Base-by-base conservation (phyloP, 2,888 invertebrate species). In the Selenia dentaria region DNA sequence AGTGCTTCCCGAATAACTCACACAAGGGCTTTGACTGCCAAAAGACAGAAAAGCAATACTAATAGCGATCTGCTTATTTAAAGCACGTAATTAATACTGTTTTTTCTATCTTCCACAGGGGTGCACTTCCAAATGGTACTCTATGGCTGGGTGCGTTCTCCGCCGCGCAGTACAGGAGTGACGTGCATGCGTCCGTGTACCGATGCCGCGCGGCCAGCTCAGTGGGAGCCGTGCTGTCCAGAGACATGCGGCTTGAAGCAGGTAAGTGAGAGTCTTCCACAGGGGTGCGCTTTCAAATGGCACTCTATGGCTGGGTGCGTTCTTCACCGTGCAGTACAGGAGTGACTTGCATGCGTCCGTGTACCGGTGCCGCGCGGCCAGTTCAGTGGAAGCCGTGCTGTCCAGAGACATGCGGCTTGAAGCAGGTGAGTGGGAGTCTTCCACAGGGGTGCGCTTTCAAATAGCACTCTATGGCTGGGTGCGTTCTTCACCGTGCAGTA, bases 381-480 rank as follows among this genome's bases (percentile, higher is more conserved):
- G 95, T 83, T 82, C 93, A 14, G 94, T 94, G 36, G 97, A 97
- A 42, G 93, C 94, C 13, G 94, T 96, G 54, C 91, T 96, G 59
- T 96, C 96, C 62, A 90, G 96, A 13, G 95, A 95, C 79, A 95
- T 97, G 84, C 92, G 94, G 49, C 94, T 97, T 24, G 93, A 95
- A 67, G 96, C 96, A 71, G 96, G 97, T 97, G 75, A 74, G 82
- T 45, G 22, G 2, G n/a, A n/a, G n/a, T n/a, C 22, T 22, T 22
- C 8, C 2, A 22, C 22, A 95, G 95, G 73, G 93, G 94, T 81
- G 93, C 95, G 24, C 90, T 96, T 54, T 93, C 95, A 41, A 97
- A 97, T 80, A 96, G 96, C 57, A 96, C 96, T 20, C 92, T 97
- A 57, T 94, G 95, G 87, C 95, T 97, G 77, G 94, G 94, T 52